Conservation (phyloP, 2,113 vertebrate genomes). For the Tragelaphus buxtoni region DNA sequence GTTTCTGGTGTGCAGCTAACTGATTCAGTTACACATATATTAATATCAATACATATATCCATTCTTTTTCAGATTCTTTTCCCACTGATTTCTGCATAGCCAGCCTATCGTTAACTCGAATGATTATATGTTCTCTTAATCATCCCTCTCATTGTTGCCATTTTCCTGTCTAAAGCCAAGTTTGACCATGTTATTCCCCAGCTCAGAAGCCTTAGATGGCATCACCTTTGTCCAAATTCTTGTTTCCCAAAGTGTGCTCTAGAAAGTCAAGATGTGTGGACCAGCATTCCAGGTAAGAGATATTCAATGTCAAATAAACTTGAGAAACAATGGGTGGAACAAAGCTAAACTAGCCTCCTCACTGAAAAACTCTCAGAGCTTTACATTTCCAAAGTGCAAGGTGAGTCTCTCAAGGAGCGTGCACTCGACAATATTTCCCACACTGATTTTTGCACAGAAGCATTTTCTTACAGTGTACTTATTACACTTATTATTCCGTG, state of each 20-base stretch:
- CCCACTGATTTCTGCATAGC: background rate
- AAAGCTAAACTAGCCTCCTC: background rate
- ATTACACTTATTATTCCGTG: background rate
- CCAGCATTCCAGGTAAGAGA: background rate
- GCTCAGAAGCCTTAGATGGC: background rate
- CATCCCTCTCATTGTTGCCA: background rate
- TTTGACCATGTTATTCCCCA: background rate
- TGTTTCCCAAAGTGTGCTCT: background rate
- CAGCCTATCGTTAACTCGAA: background rate
- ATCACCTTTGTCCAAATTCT: background rate
- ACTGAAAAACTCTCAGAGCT: background rate
- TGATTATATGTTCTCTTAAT: background rate
- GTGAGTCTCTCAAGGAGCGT: accelerated
- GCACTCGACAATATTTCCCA: background rate
- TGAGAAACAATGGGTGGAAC: background rate
- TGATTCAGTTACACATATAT: background rate
- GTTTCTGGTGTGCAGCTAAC: background rate
- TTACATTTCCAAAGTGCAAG: background rate
- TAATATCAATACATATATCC: background rate
- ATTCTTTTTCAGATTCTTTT: background rate
- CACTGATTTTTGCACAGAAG: background rate
- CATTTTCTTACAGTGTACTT: background rate
- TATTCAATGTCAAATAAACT: background rate
- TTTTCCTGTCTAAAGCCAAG: background rate
- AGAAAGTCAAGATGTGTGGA: background rate